Conservation (phyloP, 1,140 invertebrate species). For the Heliconius melpomene region DNA sequence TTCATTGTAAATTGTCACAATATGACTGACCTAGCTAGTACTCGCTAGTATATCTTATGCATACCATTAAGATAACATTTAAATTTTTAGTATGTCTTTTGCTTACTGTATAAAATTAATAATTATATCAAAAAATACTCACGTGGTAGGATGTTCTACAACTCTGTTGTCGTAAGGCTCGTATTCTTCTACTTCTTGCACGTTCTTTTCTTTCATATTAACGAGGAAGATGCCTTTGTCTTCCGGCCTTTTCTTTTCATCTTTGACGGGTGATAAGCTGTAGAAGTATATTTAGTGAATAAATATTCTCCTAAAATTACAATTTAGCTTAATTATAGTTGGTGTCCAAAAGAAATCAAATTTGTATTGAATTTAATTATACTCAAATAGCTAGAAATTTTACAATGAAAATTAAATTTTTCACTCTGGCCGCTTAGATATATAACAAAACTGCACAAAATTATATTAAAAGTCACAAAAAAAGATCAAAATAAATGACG, state of each 20-base stretch:
- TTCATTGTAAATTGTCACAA: background rate
- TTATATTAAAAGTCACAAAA: background rate
- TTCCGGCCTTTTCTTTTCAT: constrained; percentile 59
- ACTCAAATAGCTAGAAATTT: background rate
- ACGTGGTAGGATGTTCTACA: constrained; percentile 78
- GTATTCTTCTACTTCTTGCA: constrained; percentile 68
- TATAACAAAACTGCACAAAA: background rate
- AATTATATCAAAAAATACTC: constrained; percentile 42
- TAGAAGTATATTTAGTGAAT: background rate
- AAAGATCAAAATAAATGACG: constrained; percentile 4
- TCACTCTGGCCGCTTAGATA: background rate
- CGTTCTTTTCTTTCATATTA: constrained; percentile 66
- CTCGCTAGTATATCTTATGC: too few relatives aligned
- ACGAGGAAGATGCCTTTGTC: constrained; percentile 70
- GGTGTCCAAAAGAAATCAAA: background rate
- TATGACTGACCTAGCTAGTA: constrained; percentile 1
- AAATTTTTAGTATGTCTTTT: too few relatives aligned
- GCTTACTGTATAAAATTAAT: background rate
- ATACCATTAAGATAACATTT: too few relatives aligned
- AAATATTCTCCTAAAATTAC: background rate
- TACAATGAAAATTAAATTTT: background rate
- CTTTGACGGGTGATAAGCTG: constrained; percentile 70
- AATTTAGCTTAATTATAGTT: background rate
- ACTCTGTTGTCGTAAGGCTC: constrained; percentile 77
- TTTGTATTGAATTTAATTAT: too few relatives aligned